These are phyloP conservation scores for Butastur rufipennis DNA, from an alignment of 2,113 vertebrate genomes.

Conservation along the genomic window DNA sequence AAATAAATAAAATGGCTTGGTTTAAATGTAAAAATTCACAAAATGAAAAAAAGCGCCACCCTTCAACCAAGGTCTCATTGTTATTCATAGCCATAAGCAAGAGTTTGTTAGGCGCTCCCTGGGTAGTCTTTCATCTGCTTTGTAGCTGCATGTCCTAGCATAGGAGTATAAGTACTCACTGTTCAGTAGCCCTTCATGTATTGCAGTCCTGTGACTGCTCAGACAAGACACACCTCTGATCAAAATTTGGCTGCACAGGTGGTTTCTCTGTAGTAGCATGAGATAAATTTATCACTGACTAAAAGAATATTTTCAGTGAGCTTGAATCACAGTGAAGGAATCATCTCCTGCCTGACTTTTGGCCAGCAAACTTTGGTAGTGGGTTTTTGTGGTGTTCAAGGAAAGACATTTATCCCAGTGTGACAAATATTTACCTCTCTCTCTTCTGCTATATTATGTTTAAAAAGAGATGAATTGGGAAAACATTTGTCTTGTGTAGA, in stretches of 20 bases:
- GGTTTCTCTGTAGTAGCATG: background rate
- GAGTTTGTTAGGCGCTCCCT: background rate
- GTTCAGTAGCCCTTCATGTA: background rate
- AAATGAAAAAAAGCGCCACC: background rate
- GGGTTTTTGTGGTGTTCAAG: background rate
- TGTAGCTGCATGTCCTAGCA: background rate
- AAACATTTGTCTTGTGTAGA: conserved; percentile 19
- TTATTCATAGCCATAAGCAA: background rate
- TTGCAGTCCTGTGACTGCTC: background rate
- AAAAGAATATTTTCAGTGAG: background rate
- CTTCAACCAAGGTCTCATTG: background rate
- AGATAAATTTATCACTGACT: background rate
- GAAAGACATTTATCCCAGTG: background rate
- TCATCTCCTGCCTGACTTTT: background rate
- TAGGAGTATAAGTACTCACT: background rate
- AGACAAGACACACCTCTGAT: background rate
- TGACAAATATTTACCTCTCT: background rate
- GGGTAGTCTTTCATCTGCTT: background rate
- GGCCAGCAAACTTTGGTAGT: background rate
- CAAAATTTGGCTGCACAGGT: background rate
- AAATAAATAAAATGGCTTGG: background rate
- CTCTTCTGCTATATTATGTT: background rate
- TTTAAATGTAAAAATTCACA: background rate
- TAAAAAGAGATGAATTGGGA: conserved; percentile 17
- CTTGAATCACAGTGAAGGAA: background rate